A percentile compares a stretch with the other conserved stretches of the same genome.
phyloP scores from a whole-genome alignment of 2,797 vertebrate species.

The Myiotriccus ornatus region DNA sequence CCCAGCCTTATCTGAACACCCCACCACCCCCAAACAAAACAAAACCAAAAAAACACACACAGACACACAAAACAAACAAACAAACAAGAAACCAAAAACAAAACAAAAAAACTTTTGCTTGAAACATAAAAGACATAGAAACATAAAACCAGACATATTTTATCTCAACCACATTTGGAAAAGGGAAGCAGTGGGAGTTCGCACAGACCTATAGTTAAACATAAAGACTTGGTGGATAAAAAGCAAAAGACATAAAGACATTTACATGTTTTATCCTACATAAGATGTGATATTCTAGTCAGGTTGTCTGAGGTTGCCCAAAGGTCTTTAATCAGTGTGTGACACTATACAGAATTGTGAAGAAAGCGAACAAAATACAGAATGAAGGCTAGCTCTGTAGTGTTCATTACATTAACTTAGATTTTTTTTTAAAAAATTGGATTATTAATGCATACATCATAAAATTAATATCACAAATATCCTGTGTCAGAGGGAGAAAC shows the following conservation, averaged over 20 bases:
- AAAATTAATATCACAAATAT: neutral
- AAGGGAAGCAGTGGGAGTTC: neutral
- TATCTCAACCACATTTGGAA: neutral
- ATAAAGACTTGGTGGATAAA: neutral
- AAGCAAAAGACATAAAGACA: neutral
- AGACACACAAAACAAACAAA: no score
- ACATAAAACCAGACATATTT: neutral
- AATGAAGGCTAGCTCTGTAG: neutral
- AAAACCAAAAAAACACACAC: no score
- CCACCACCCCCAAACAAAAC: fast-evolving
- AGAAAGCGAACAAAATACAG: neutral
- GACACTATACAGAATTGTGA: neutral
- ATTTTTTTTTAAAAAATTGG: neutral
- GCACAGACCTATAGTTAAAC: neutral
- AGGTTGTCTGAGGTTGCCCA: neutral
- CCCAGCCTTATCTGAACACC: neutral
- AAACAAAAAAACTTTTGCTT: neutral
- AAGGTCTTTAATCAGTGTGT: neutral
- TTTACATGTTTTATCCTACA: neutral
- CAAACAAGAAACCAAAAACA: neutral
- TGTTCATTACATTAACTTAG: neutral
- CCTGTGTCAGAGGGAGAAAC: neutral
- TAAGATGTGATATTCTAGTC: neutral
- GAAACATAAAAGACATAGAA: neutral
- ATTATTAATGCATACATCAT: neutral